Percentiles rank a stretch among this genome's conserved stretches.
phyloP scores from a whole-genome alignment of 2,888 invertebrate species.

The Conomelus anceps region DNA sequence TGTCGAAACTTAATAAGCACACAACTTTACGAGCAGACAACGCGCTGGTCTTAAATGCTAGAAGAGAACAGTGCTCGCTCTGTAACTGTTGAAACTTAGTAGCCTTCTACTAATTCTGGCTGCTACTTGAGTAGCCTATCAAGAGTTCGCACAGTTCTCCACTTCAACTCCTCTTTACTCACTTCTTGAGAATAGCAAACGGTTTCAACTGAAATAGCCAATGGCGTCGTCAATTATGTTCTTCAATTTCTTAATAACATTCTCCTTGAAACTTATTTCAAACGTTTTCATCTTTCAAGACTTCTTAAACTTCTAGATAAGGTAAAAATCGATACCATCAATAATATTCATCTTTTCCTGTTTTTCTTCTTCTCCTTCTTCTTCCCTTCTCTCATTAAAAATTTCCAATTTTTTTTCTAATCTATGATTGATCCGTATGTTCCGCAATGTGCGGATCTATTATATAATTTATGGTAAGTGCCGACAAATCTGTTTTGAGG shows the following conservation, averaged over 20 bases:
- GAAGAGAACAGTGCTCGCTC: background rate
- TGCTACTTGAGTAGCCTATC: background rate
- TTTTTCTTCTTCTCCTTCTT: too few species aligned
- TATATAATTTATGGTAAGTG: too few species aligned
- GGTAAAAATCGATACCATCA: too few species aligned
- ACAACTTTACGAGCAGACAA: background rate
- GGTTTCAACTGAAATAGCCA: background rate
- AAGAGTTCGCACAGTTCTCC: background rate
- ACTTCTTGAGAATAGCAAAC: background rate
- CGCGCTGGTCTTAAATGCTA: background rate
- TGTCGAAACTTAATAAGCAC: background rate
- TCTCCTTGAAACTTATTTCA: too few species aligned
- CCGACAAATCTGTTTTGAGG: too few species aligned
- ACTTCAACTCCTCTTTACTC: background rate
- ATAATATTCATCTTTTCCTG: too few species aligned
- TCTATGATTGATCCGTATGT: too few species aligned
- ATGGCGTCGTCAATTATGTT: background rate
- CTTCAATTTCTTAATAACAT: background rate
- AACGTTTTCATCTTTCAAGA: too few species aligned
- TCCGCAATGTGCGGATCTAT: too few species aligned
- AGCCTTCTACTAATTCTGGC: background rate
- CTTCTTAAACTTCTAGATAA: too few species aligned
- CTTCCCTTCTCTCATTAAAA: too few species aligned
- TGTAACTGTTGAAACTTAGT: background rate
- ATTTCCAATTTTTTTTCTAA: too few species aligned